phyloP scores from a whole-genome alignment of 1,140 invertebrate genomes.

The Cylas formicarius region DNA sequence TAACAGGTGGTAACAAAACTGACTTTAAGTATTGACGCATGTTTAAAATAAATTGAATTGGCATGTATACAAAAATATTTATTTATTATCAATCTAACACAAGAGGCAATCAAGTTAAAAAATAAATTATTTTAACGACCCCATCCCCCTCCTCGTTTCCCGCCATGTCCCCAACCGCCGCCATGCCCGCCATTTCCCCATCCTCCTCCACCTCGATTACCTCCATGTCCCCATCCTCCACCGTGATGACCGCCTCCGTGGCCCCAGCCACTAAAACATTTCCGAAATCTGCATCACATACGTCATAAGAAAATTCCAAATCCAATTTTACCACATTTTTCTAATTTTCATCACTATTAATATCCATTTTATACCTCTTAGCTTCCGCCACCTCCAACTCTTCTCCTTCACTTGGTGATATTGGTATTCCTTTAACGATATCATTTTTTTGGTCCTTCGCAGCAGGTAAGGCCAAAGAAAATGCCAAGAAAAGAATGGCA shows the following conservation, averaged over 20 bases:
- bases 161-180: slow-evolving; percentile 11
- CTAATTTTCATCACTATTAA: neutral
- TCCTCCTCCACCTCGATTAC: slow-evolving; percentile 6
- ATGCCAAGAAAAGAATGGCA: too few relatives aligned
- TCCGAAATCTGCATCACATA: neutral
- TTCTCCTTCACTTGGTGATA: neutral
- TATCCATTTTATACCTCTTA: neutral
- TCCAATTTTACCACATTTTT: neutral
- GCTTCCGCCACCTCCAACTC: neutral
- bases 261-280: neutral
- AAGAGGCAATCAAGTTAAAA: too few relatives aligned
- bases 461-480: neutral
- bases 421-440: neutral
- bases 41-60: too few relatives aligned
- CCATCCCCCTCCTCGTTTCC: neutral
- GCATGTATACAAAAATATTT: too few relatives aligned
- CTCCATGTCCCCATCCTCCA: slow-evolving; percentile 9
- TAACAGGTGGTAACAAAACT: too few relatives aligned
- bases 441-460: neutral
- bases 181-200: slow-evolving; percentile 6
- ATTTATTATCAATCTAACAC: too few relatives aligned
- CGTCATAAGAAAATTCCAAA: neutral
- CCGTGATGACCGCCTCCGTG: slow-evolving; percentile 8
- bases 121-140: neutral
- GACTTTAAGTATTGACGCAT: too few relatives aligned